Conservation (phyloP, 2,797 vertebrate genomes). For the Ispidina picta region DNA sequence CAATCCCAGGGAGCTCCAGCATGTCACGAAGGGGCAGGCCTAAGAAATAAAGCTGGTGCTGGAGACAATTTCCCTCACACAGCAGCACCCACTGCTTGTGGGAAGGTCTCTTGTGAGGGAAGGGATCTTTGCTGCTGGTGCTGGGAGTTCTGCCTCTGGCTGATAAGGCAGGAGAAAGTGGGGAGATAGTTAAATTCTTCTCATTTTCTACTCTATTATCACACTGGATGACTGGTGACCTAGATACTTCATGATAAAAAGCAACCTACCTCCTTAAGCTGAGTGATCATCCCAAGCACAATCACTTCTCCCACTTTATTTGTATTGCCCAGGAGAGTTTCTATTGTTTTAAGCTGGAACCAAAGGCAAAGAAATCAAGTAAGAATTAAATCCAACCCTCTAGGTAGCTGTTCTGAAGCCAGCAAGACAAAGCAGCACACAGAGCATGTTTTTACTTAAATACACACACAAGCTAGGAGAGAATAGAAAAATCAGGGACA, state of each 20-base stretch:
- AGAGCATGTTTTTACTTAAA: neutral
- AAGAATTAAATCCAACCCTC: neutral
- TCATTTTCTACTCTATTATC: neutral
- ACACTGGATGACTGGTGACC: neutral
- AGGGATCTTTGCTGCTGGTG: neutral
- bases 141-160: neutral
- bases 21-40: neutral
- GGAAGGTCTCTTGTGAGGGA: neutral
- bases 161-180: neutral
- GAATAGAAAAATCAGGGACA: neutral
- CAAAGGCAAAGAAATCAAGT: conserved; percentile 30
- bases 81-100: fast-evolving
- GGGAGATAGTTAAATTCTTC: neutral
- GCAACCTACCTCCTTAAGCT: conserved; percentile 91
- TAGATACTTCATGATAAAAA: neutral
- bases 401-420: neutral
- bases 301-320: conserved; percentile 92
- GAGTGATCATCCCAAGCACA: conserved; percentile 96
- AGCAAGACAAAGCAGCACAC: neutral
- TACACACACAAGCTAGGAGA: neutral
- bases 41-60: neutral
- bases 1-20: neutral
- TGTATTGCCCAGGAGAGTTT: conserved; percentile 90
- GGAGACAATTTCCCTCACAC: neutral
- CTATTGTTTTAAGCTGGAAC: conserved; percentile 90